Percentiles rank a stretch among this genome's conserved stretches.
phyloP scores from a whole-genome alignment of 2,797 vertebrate species.

The Sebastes oblongus region DNA sequence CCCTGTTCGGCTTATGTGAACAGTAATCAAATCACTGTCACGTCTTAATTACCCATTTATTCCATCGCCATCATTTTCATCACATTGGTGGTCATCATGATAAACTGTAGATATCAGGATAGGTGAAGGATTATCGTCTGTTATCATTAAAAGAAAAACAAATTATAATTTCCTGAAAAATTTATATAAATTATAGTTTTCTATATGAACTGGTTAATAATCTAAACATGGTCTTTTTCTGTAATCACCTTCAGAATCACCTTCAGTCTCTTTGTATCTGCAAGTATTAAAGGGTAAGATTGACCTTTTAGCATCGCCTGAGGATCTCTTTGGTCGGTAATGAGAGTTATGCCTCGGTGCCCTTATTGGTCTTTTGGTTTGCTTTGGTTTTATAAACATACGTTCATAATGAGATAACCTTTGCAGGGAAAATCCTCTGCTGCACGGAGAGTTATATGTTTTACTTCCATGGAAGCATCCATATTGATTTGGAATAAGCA shows the following conservation, averaged over 20 bases:
- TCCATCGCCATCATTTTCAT: not conserved
- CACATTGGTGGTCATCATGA: not conserved
- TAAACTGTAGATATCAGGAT: not conserved
- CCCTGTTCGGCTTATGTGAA: slow-evolving; percentile 16
- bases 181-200: not conserved
- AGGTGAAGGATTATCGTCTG: not conserved
- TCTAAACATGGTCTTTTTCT: not conserved
- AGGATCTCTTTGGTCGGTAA: not conserved
- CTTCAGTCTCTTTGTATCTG: not conserved
- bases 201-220: not conserved
- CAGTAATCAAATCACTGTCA: slow-evolving; percentile 12
- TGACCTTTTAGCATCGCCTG: not conserved
- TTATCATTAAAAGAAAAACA: not conserved
- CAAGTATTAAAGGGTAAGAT: not conserved
- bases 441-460: not conserved
- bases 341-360: not conserved
- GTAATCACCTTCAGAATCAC: not conserved
- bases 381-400: not conserved
- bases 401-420: not conserved
- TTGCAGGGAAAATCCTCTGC: not conserved
- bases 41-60: not conserved
- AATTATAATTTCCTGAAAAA: not conserved
- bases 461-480: not conserved
- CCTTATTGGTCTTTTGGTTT: not conserved
- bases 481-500: not conserved